phyloP scores from a whole-genome alignment of 2,888 invertebrate species.

The Ophion ellenae region DNA sequence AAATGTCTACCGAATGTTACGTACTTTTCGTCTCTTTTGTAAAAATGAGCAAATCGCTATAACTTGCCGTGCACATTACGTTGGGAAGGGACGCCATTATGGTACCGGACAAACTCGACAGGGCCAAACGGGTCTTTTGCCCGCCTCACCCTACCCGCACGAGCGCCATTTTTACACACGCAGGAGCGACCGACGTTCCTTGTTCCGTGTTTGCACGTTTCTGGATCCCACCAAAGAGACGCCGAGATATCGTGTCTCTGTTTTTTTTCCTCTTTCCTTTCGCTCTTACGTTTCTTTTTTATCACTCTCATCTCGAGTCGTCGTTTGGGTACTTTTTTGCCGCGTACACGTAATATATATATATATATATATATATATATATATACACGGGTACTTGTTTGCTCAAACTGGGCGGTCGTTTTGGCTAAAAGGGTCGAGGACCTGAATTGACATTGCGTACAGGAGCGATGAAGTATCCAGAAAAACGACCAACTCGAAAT shows the following conservation, averaged over 20 bases:
- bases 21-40: background rate
- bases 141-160: background rate
- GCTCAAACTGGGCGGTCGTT: conserved; percentile 37
- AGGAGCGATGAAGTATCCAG: background rate
- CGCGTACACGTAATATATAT: conserved; percentile 20
- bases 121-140: conserved; percentile 62
- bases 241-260: conserved; percentile 44
- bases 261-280: conserved; percentile 32
- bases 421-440: conserved; percentile 58
- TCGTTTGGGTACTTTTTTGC: conserved; percentile 47
- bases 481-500: background rate
- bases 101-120: conserved; percentile 62
- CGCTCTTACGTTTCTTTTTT: conserved; percentile 38
- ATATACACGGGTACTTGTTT: conserved; percentile 17
- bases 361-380: background rate
- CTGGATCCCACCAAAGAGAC: conserved; percentile 54
- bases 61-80: conserved; percentile 22
- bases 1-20: background rate
- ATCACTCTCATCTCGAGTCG: conserved; percentile 52
- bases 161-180: conserved; percentile 52
- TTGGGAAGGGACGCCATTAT: conserved; percentile 58
- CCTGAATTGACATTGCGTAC: conserved; percentile 45
- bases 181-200: conserved; percentile 49
- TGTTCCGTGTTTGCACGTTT: conserved; percentile 65
- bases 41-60: conserved; percentile 19